Evolutionary conservation across 2,113 vertebrate genomes (phyloP).

Genomic region (Corythaixoides concolor): DNA sequence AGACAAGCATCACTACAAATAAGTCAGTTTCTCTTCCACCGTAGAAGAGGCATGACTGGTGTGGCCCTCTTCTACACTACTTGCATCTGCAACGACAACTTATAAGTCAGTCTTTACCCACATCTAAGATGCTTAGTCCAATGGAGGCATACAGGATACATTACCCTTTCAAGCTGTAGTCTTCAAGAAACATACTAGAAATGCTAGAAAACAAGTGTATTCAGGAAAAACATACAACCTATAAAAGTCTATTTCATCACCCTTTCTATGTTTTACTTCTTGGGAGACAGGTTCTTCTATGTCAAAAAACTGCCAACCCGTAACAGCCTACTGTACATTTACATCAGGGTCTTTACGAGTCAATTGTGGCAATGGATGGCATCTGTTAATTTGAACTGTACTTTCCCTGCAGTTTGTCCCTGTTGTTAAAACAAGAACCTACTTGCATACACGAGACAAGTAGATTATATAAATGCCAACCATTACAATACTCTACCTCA

Average conservation of each 20-base stretch:
- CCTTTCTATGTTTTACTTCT: neutral
- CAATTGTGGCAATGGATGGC: neutral
- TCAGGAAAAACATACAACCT: neutral
- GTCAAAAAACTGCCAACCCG: neutral
- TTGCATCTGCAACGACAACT: neutral
- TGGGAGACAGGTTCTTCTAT: neutral
- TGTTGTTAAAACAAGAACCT: neutral
- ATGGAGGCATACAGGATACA: neutral
- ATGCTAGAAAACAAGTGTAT: neutral
- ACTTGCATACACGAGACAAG: neutral
- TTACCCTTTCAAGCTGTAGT: neutral
- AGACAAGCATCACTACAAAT: neutral
- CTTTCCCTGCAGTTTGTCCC: neutral
- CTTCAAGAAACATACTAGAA: neutral
- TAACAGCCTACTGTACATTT: neutral
- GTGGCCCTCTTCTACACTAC: neutral
- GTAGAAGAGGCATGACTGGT: neutral
- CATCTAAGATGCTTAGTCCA: neutral
- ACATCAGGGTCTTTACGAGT: neutral
- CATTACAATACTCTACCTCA: neutral
- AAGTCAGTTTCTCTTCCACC: neutral
- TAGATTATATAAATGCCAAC: neutral
- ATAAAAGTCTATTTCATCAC: neutral
- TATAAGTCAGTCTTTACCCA: neutral
- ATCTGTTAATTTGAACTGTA: neutral